Percentiles rank a stretch among this genome's conserved stretches.
Evolutionary conservation across 2,113 vertebrate genomes (phyloP).

Genomic region (Falcunculus frontatus): DNA sequence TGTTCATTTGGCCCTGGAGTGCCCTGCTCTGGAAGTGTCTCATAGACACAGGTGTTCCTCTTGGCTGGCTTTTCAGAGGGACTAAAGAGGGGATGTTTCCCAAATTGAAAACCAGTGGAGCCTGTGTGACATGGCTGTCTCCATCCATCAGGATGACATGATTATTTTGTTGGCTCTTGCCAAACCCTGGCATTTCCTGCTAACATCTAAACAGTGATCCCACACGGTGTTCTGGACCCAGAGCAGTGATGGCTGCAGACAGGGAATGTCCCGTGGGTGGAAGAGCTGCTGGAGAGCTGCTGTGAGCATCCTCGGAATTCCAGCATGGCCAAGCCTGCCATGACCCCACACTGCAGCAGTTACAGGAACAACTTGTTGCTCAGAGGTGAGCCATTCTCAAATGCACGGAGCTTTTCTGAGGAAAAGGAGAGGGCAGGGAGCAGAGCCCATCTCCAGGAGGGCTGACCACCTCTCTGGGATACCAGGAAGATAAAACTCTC

Average conservation of each 20-base stretch:
- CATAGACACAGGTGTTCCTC: not conserved
- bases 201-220: not conserved
- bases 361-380: not conserved
- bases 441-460: not conserved
- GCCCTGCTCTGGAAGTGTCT: not conserved
- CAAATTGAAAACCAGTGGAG: rapidly evolving
- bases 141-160: not conserved
- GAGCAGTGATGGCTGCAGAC: not conserved
- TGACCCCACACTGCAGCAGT: not conserved
- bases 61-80: not conserved
- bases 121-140: not conserved
- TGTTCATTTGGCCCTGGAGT: not conserved
- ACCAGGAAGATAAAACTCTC: not conserved
- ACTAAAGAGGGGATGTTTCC: not conserved
- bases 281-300: not conserved
- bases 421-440: not conserved
- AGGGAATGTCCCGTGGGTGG: not conserved
- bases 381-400: not conserved
- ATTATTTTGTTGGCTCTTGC: not conserved
- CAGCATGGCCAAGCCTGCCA: rapidly evolving
- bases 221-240: rapidly evolving
- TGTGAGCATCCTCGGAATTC: not conserved
- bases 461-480: not conserved
- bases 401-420: rapidly evolving
- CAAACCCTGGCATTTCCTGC: not conserved